These are phyloP conservation scores for Malurus leucopterus DNA, from an alignment of 2,797 vertebrate genomes.

Conservation along the genomic window DNA sequence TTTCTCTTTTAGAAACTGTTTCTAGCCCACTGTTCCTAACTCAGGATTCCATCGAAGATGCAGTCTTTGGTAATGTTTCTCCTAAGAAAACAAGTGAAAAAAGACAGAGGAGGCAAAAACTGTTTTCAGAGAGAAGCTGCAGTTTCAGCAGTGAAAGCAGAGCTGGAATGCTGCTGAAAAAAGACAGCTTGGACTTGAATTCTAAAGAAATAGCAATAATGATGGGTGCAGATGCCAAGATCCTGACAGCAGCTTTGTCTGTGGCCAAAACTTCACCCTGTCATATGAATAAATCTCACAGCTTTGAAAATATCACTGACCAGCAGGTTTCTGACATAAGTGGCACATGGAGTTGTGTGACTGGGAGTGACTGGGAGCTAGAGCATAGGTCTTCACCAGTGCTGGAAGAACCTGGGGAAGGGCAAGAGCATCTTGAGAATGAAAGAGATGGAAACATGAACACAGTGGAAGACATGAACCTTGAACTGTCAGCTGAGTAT, in stretches of 20 bases:
- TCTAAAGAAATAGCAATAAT: slow-evolving; percentile 87
- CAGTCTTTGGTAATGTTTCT: slow-evolving; percentile 70
- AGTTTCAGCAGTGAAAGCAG: slow-evolving; percentile 92
- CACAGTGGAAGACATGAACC: neutral
- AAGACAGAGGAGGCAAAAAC: slow-evolving; percentile 83
- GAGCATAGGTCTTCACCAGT: slow-evolving; percentile 39
- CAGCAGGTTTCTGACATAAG: slow-evolving; percentile 41
- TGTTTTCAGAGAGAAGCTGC: slow-evolving; percentile 89
- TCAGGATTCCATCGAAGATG: slow-evolving; percentile 74
- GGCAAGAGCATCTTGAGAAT: slow-evolving; percentile 54
- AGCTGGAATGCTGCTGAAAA: slow-evolving; percentile 89
- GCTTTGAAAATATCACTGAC: slow-evolving; percentile 72
- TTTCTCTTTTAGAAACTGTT: slow-evolving; percentile 63
- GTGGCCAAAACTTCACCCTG: slow-evolving; percentile 65
- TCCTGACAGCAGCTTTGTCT: slow-evolving; percentile 85
- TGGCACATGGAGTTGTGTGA: neutral
- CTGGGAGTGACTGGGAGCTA: slow-evolving; percentile 40
- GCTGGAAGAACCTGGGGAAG: slow-evolving; percentile 60
- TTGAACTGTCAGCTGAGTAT: slow-evolving; percentile 17
- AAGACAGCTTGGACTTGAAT: slow-evolving; percentile 80
- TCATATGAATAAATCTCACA: slow-evolving; percentile 34
- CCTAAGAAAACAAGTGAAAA: slow-evolving; percentile 67
- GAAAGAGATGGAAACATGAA: slow-evolving; percentile 27
- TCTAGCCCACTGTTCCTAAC: slow-evolving; percentile 75
- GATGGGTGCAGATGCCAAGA: slow-evolving; percentile 95